Evolutionary conservation across 2,113 vertebrate genomes (phyloP).

Genomic region (Fregetta grallaria): DNA sequence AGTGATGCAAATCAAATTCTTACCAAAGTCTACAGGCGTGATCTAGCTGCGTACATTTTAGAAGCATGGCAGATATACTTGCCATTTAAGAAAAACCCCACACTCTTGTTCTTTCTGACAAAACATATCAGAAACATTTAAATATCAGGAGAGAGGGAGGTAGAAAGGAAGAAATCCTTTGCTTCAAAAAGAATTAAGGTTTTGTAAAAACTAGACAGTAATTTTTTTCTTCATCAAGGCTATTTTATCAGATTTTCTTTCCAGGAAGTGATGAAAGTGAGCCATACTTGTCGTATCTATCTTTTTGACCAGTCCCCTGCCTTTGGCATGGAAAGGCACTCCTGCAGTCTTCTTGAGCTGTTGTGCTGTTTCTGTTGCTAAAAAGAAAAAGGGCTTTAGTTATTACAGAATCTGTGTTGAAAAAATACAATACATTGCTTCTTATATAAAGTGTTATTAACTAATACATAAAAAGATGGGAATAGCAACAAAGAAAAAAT

Average conservation of each 20-base stretch:
- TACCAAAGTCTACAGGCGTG: background rate
- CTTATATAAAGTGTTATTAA: background rate
- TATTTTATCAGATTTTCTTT: background rate
- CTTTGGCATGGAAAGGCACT: conserved; percentile 97
- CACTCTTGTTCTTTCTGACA: conserved; percentile 10
- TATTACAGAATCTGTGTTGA: background rate
- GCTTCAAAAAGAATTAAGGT: background rate
- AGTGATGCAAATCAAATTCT: conserved; percentile 25
- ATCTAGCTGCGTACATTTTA: background rate
- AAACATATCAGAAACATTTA: background rate
- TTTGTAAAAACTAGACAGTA: background rate
- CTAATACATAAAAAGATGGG: background rate
- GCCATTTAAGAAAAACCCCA: background rate
- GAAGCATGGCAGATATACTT: background rate
- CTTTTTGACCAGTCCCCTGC: conserved; percentile 96
- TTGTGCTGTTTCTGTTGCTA: conserved; percentile 95
- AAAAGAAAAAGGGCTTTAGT: background rate
- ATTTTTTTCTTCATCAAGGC: background rate
- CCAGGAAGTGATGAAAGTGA: background rate
- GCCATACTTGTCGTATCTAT: conserved; percentile 95
- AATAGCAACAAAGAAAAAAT: background rate
- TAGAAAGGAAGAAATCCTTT: background rate
- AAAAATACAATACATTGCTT: background rate
- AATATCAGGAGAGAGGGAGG: background rate
- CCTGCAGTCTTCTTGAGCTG: conserved; percentile 96